Evolutionary conservation across 2,888 invertebrate species (phyloP), one percentile per base, ranked within the genome.

Genomic region (Hemithea aestivaria): DNA sequence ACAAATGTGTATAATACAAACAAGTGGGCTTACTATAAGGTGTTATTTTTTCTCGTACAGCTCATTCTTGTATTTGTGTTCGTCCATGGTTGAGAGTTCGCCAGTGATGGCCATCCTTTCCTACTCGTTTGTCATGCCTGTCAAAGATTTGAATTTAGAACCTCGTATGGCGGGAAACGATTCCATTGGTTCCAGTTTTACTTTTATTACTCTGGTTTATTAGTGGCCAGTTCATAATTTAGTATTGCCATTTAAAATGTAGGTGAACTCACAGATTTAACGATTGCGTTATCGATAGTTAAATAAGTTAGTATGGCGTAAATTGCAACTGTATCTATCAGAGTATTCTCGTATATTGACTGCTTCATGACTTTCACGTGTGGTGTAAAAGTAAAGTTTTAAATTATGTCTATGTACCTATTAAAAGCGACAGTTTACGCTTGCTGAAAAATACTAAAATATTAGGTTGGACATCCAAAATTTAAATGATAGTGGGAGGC

Each of bases 91-190:
- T n/a, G n/a, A n/a, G n/a, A 16, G 16, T 5, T 16, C 67, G 62
- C 66, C 66, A 69, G 70, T 70, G n/a, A n/a, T n/a, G 31, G 27
- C 34, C 34, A 21, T 21, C 66, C 66, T 55, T 67, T 69, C 62
- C 58, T 60, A 53, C 63, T 69, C 70, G 66, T 79, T 73, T 73
- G 66, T 76, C 73, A 72, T 63, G 52, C 20, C 39, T 43, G 35
- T 35, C 43, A 39, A 34, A 57, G 27, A 27, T 60, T 56, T 49
- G 35, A 48, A 51, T 50, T 50, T 33, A 32, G 45, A 45, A 48
- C 26, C 10, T 7, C 1, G 22, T 32, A 26, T 22, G 21, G 32
- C 10, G 39, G 39, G 27, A 35, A 39, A 12, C 28, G n/a, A 44
- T 33, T 24, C 25, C 11, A 46, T 30, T 44, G 37, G 37, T 26